Evolutionary conservation across 1,140 invertebrate genomes (phyloP), one percentile per base, ranked within the genome.

Genomic region (Drosophila setifemur): DNA sequence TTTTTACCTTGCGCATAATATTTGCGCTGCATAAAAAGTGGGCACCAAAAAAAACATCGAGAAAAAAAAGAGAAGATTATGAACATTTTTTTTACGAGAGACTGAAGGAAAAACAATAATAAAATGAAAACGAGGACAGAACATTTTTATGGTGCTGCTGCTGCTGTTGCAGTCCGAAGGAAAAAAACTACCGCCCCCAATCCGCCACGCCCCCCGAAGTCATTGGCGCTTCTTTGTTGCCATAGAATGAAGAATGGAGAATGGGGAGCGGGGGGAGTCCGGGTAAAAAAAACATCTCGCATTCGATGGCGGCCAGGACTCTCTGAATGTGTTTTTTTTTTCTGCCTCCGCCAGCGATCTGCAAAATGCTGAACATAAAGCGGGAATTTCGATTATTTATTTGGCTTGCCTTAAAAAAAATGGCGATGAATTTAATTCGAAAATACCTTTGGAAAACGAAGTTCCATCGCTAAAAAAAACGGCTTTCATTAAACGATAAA

Each of bases 61-160:
- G 4, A 8, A 35, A 16, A 33, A 21, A 23, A 6, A 19, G 19
- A 3, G 5, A 49, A 52, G 45, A 64, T 64, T 64, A 64, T 64
- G 60, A 64, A 64, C 39, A 64, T 64, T 29, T 60, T 49, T 64
- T 49, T 64, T 64, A 40, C 11, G 3, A 3, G 21, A 11, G 16
- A 14, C 14, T 1, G 18, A 9, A 3, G 9, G 14, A 19, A 14
- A 6, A 43, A 73, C 52, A 69, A 64, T 69, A 75, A 75, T 75
- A 75, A 75, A 69, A 75, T 49, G 70, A 48, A 73, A 73, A 74
- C 64, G 63, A 68, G 71, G 43, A 74, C 37, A n/a, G 44, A 73
- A 74, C 48, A 74, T 74, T 74, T 64, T 74, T 67, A 74, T 73
- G 58, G 39, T 40, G 39, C 42, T 45, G 21, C 5, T 23, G 2